phyloP scores from a whole-genome alignment of 2,113 vertebrate genomes.

The Chionomys nivalis region DNA sequence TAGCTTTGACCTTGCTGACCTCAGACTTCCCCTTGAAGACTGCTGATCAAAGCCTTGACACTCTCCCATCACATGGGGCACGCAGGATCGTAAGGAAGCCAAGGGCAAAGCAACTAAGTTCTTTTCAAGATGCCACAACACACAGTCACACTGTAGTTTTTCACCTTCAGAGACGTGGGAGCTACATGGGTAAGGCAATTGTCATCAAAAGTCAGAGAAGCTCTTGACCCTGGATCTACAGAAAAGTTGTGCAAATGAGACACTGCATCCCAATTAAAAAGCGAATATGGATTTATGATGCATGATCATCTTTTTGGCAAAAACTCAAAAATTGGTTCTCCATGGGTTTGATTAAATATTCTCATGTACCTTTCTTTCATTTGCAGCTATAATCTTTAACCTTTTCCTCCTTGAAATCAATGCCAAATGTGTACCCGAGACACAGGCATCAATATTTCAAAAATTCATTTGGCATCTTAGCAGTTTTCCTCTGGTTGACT shows the following conservation, averaged over 20 bases:
- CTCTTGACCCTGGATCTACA: background rate
- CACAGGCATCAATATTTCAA: background rate
- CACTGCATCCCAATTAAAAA: background rate
- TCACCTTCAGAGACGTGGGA: no score
- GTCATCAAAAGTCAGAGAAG: background rate
- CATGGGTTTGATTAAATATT: background rate
- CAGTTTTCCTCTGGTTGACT: background rate
- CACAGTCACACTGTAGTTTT: background rate
- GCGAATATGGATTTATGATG: background rate
- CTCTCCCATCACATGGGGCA: background rate
- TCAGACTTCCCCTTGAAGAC: background rate
- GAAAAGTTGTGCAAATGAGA: background rate
- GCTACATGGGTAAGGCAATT: background rate
- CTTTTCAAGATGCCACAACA: background rate
- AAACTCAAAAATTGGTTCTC: background rate
- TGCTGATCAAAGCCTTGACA: background rate
- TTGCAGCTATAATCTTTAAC: conserved; percentile 19
- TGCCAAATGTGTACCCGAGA: background rate
- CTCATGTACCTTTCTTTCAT: background rate
- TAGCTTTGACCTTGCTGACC: background rate
- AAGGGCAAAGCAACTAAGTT: background rate
- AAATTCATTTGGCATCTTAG: background rate
- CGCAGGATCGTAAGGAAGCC: background rate
- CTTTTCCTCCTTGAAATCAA: conserved; percentile 41
- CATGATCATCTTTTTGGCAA: background rate